These are phyloP conservation scores for Macroglossus sobrinus DNA, from an alignment of 2,113 vertebrate species.

Conservation along the genomic window DNA sequence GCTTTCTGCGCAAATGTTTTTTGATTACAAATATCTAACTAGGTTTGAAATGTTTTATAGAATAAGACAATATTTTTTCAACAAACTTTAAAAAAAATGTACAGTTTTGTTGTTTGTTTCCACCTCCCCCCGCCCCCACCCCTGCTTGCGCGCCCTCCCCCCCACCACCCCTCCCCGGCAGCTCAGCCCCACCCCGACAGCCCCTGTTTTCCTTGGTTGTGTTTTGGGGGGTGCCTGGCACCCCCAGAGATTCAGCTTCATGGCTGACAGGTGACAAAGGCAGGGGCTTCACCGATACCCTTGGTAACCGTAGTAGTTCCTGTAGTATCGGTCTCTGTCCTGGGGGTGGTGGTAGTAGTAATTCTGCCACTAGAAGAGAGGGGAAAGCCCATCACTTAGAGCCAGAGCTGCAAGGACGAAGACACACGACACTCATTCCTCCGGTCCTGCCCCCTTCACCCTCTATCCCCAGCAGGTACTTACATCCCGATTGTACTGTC, in stretches of 20 bases:
- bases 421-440: neutral
- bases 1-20: conserved; percentile 71
- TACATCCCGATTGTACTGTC: conserved; percentile 85
- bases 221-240: conserved; percentile 66
- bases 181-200: conserved; percentile 72
- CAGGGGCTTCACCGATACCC: conserved; percentile 83
- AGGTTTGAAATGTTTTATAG: conserved; percentile 82
- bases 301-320: conserved; percentile 83
- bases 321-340: conserved; percentile 83
- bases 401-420: neutral
- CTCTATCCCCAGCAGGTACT: conserved; percentile 14
- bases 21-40: conserved; percentile 82
- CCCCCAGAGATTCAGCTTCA: conserved; percentile 65
- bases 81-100: conserved; percentile 83
- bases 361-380: conserved; percentile 84
- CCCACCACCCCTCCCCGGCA: conserved; percentile 66
- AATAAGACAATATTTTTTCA: conserved; percentile 83
- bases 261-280: conserved; percentile 66
- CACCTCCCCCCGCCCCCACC: conserved; percentile 41
- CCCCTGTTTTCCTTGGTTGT: conserved; percentile 79
- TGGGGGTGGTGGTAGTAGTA: conserved; percentile 81
- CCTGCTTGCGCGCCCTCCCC: conserved; percentile 50
- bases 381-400: conserved; percentile 9
- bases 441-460: neutral
- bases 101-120: conserved; percentile 75